Percentiles rank a stretch among this genome's conserved stretches.
Conservation (phyloP, 2,797 vertebrate genomes). For the Muscicapa striata region DNA sequence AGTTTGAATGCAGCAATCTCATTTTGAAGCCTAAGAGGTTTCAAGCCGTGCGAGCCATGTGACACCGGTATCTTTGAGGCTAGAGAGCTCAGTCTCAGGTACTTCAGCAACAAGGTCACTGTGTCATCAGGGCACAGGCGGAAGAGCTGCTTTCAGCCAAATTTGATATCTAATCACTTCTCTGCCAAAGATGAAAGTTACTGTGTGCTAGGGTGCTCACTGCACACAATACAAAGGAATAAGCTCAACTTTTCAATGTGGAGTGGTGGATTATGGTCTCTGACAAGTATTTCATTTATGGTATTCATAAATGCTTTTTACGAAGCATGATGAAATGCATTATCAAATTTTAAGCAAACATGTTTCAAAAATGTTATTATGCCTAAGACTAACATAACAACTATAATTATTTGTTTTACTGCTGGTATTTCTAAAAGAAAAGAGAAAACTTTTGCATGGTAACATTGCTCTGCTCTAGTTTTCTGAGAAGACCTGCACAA, state of each 20-base stretch:
- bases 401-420: not conserved
- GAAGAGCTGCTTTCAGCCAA: not conserved
- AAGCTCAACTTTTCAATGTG: not conserved
- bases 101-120: not conserved
- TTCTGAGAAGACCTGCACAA: not conserved
- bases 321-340: not conserved
- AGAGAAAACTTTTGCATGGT: not conserved
- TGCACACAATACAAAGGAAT: not conserved
- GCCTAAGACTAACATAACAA: not conserved
- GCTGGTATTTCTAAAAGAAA: not conserved
- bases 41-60: not conserved
- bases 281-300: not conserved
- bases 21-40: not conserved
- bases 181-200: not conserved
- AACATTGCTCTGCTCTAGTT: not conserved
- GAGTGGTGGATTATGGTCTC: not conserved
- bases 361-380: not conserved
- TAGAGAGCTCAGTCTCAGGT: not conserved
- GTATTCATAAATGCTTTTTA: not conserved
- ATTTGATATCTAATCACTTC: not conserved
- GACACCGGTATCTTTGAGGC: not conserved
- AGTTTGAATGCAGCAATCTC: not conserved
- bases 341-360: not conserved
- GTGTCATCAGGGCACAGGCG: not conserved
- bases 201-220: not conserved